Evolutionary conservation across 1,140 invertebrate species (phyloP).

Genomic region (Drosophila arawakana): DNA sequence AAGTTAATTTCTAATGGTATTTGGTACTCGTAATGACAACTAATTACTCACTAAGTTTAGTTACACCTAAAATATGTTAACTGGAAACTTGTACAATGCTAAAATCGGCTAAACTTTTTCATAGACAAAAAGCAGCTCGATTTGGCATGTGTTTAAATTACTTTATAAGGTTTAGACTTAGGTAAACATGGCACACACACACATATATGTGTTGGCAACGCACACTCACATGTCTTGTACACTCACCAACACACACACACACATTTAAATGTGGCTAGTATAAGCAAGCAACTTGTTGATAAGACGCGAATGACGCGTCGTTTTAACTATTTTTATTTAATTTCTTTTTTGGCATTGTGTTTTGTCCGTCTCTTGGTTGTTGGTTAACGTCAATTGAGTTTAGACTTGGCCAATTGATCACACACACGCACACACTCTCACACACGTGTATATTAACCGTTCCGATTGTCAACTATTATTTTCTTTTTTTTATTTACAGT

Average conservation of each 20-base stretch:
- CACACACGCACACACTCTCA: not conserved
- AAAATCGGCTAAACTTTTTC: not conserved
- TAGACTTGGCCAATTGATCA: slow-evolving; percentile 5
- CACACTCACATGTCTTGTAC: not conserved
- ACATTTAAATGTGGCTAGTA: not conserved
- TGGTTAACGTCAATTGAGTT: slow-evolving; percentile 24
- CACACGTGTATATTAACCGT: slow-evolving; percentile 7
- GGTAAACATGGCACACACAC: not conserved
- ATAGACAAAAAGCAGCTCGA: not conserved
- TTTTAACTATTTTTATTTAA: not conserved
- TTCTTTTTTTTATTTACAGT: slow-evolving; percentile 65
- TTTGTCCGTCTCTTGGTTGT: slow-evolving; percentile 8
- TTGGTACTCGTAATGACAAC: too few species aligned
- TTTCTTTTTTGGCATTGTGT: not conserved
- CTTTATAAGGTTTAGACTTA: not conserved
- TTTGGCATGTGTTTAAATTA: not conserved
- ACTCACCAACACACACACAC: slow-evolving; percentile 9
- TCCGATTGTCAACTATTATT: slow-evolving; percentile 49
- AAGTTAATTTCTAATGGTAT: too few species aligned
- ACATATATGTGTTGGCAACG: slow-evolving; percentile 5
- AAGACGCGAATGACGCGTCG: slow-evolving; percentile 13
- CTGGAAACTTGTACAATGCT: too few species aligned
- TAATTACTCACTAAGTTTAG: too few species aligned
- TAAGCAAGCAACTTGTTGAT: slow-evolving; percentile 21
- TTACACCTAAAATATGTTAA: too few species aligned